Base-by-base conservation (phyloP, 2,888 invertebrate species). In the Apodemia hepburni region DNA sequence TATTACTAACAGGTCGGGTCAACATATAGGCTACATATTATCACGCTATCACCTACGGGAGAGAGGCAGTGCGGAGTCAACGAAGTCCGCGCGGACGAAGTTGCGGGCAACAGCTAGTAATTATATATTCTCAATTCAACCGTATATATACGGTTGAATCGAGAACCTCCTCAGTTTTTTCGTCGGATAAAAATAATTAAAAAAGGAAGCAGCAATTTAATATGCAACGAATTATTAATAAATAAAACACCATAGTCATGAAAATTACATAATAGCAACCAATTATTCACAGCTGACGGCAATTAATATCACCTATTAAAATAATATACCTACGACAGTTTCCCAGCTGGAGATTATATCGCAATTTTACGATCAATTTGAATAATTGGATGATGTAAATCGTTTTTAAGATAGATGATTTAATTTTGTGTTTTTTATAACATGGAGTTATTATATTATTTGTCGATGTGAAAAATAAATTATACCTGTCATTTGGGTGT, bases 201-300 rank as follows among this genome's bases (percentile, higher is more conserved):
- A 51, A 22, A 9, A 49, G 22, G 51, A 51, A 51, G 12, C 51
- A 22, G 12, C 12, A 18, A 22, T 18, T 18, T 12, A 51, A 51
- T 22, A 22, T 22, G 51, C 18, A 22, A 22, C 51, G 51, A 51
- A 12, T 22, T 22, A 51, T 22, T 18, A 51, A 51, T 18, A 22
- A 49, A 49, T 27, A 54, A 27, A 54, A 27, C 3, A 22, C 27
- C 1, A 54, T 6, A 27, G 22, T 27, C 27, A 12, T 54, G 15
- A 54, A 15, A 54, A 11, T 15, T 54, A 54, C 22, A 54, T 12
- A 54, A 54, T 54, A 54, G 12, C 22, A 54, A 27, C 15, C 54
- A 27, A 54, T 54, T 22, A 54, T 54, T 54, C 22, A 54, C 27
- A 54, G 54, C 51, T 51, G 51, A 54, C 27, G 27, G 54, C 54